Percentiles rank a stretch among this genome's conserved stretches.
Conservation (phyloP, 2,888 invertebrate species). For the Mechanitis mazaeus region DNA sequence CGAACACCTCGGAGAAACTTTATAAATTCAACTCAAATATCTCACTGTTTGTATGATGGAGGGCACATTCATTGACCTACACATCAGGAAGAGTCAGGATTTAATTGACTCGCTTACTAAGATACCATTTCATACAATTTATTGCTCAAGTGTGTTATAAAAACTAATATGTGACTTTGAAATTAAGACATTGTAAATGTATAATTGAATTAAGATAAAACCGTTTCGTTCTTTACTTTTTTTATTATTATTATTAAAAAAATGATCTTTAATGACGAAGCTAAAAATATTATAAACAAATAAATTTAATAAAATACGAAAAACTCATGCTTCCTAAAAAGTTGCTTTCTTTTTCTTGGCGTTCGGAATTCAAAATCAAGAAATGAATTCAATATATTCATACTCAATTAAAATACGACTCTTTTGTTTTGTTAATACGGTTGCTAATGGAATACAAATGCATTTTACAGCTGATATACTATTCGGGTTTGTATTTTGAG, state of each 20-base stretch:
- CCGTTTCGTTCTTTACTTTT: too few relatives aligned
- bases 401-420: constrained; percentile 30
- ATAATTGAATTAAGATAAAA: neutral
- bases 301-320: constrained; percentile 51
- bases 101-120: constrained; percentile 33
- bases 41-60: constrained; percentile 31
- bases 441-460: constrained; percentile 35
- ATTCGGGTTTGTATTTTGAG: constrained; percentile 26
- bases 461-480: constrained; percentile 45
- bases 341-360: constrained; percentile 68
- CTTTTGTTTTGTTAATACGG: constrained; percentile 34
- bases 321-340: constrained; percentile 63
- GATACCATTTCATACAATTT: constrained; percentile 36
- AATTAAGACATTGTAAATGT: neutral
- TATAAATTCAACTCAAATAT: neutral
- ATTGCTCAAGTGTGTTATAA: constrained; percentile 37
- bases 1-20: constrained; percentile 42
- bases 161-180: neutral
- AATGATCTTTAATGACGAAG: neutral
- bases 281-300: constrained; percentile 41
- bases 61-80: constrained; percentile 14
- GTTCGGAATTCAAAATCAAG: constrained; percentile 71
- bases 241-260: too few relatives aligned
- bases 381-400: constrained; percentile 48
- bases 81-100: constrained; percentile 23